Percentiles rank a stretch among this genome's conserved stretches.
These are phyloP conservation scores for Diceros bicornis DNA, from an alignment of 2,797 vertebrate genomes.

Conservation along the genomic window DNA sequence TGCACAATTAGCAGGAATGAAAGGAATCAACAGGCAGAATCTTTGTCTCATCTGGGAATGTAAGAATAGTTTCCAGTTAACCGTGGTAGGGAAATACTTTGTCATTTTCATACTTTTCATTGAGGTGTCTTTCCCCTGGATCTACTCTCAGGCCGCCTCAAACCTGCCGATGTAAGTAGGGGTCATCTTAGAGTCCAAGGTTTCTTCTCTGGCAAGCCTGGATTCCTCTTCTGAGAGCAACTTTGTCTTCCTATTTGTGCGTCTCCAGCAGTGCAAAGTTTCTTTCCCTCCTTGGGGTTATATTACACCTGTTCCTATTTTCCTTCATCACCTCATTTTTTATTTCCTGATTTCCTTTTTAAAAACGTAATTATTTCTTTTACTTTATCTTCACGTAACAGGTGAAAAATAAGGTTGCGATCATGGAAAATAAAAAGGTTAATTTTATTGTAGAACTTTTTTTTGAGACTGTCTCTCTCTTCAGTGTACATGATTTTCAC, in stretches of 20 bases:
- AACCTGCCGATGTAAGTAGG: neutral
- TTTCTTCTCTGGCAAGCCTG: neutral
- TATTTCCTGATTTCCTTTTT: neutral
- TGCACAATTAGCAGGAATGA: neutral
- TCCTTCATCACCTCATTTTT: neutral
- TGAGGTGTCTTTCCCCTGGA: neutral
- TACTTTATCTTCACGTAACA: neutral
- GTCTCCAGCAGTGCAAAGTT: neutral
- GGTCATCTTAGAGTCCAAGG: neutral
- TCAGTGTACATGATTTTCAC: neutral
- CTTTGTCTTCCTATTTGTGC: neutral
- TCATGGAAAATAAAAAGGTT: constrained; percentile 48
- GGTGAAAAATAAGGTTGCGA: constrained; percentile 33
- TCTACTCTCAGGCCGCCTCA: neutral
- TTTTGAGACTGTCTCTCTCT: constrained; percentile 45
- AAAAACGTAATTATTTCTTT: neutral
- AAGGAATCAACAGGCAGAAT: neutral
- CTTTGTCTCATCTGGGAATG: neutral
- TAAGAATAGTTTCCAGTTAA: neutral
- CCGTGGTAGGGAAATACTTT: too few species aligned
- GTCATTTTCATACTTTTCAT: neutral
- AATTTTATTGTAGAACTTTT: constrained; percentile 46
- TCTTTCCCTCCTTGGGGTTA: neutral
- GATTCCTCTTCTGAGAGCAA: neutral
- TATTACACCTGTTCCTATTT: neutral